These are phyloP conservation scores for Luffia ferchaultella DNA, from an alignment of 2,888 invertebrate species.

Conservation along the genomic window DNA sequence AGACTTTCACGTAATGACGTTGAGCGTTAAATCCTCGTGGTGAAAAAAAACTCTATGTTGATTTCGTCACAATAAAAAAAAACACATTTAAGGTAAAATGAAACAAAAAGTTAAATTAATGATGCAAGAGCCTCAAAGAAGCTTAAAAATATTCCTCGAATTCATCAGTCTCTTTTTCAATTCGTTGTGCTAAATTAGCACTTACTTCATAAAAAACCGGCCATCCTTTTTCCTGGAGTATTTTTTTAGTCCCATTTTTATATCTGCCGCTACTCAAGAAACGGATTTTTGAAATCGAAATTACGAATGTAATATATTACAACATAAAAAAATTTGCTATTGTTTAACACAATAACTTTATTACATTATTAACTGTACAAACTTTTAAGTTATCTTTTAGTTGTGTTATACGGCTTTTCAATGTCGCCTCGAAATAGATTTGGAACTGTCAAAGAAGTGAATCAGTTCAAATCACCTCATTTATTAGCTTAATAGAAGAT, in stretches of 20 bases:
- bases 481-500: too few relatives aligned
- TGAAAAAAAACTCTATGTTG: neutral
- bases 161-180: slow-evolving; percentile 27
- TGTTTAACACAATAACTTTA: too few relatives aligned
- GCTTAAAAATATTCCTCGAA: slow-evolving; percentile 10
- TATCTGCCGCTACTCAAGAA: slow-evolving; percentile 19
- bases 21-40: neutral
- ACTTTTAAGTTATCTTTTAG: too few relatives aligned
- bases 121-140: slow-evolving; percentile 3
- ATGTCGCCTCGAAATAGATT: too few relatives aligned
- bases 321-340: too few relatives aligned
- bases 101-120: slow-evolving; percentile 5
- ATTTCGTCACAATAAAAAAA: neutral
- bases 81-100: neutral
- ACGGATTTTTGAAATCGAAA: slow-evolving; percentile 17
- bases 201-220: slow-evolving; percentile 23
- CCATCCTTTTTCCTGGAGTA: slow-evolving; percentile 20
- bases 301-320: too few relatives aligned
- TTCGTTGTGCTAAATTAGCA: slow-evolving; percentile 32
- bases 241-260: slow-evolving; percentile 24
- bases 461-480: too few relatives aligned
- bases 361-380: too few relatives aligned
- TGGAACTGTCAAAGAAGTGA: too few relatives aligned
- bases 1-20: too few relatives aligned
- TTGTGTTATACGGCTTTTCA: too few relatives aligned